Conservation (phyloP, 2,113 vertebrate species). For the Lipophrys pholis region DNA sequence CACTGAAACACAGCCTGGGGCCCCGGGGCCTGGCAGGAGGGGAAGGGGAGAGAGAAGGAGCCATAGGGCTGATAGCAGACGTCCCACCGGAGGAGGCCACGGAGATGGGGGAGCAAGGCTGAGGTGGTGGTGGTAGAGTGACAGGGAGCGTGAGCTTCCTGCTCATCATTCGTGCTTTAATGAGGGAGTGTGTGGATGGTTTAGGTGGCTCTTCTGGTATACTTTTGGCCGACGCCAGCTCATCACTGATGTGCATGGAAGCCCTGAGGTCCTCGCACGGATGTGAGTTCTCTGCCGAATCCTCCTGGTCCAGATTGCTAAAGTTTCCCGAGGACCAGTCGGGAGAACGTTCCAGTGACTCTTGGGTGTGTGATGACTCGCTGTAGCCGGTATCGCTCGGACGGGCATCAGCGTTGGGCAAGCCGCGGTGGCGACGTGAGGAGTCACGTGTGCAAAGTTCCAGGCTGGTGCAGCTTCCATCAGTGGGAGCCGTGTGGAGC, state of each 20-base stretch:
- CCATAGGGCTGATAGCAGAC: conserved; percentile 69
- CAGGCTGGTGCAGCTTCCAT: conserved; percentile 82
- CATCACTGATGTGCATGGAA: conserved; percentile 71
- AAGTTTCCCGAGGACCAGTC: conserved; percentile 85
- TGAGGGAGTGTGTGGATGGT: conserved; percentile 65
- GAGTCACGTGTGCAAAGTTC: conserved; percentile 75
- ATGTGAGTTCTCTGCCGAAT: conserved; percentile 68
- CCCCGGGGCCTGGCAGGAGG: conserved; percentile 74
- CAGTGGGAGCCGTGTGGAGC: conserved; percentile 70
- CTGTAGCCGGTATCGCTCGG: conserved; percentile 76
- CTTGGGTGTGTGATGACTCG: conserved; percentile 79
- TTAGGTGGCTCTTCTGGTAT: conserved; percentile 74
- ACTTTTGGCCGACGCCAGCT: conserved; percentile 79
- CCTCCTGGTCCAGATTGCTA: conserved; percentile 82
- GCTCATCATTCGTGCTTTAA: conserved; percentile 77
- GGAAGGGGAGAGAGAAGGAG: conserved; percentile 75
- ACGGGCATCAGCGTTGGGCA: conserved; percentile 65
- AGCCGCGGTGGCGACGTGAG: conserved; percentile 60
- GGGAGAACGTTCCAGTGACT: conserved; percentile 79
- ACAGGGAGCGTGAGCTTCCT: conserved; percentile 75
- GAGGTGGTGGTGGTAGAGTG: conserved; percentile 68
- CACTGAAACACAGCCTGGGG: conserved; percentile 85
- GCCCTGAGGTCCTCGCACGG: conserved; percentile 67
- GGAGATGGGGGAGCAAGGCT: conserved; percentile 78
- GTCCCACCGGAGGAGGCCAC: conserved; percentile 75